These are phyloP conservation scores for Myathropa florea DNA, from an alignment of 2,888 invertebrate species.

Conservation along the genomic window DNA sequence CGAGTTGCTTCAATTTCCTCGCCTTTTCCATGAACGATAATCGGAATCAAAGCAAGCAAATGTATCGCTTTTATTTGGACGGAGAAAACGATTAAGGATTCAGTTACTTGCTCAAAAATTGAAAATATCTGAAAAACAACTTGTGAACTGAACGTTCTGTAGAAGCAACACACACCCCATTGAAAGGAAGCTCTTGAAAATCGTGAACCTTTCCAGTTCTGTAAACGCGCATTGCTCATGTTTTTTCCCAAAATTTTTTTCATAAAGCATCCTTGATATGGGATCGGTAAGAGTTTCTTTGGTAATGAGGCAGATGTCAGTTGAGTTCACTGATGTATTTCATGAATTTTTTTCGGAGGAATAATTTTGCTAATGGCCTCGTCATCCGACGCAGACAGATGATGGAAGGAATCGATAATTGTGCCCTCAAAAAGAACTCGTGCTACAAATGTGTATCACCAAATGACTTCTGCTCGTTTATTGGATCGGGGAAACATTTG, in stretches of 20 bases:
- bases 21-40: neutral
- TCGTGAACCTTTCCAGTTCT: neutral
- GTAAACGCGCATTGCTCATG: neutral
- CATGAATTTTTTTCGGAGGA: neutral
- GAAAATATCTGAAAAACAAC: neutral
- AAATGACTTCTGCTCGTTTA: too few species aligned
- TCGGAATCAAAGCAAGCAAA: neutral
- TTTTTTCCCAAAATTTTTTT: neutral
- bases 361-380: neutral
- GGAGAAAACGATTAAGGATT: neutral
- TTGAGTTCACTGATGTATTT: neutral
- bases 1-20: neutral
- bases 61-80: neutral
- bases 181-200: too few species aligned
- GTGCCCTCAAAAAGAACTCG: neutral
- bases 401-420: neutral
- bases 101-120: neutral
- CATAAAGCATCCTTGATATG: neutral
- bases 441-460: too few species aligned
- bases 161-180: fast-evolving
- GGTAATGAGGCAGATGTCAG: neutral
- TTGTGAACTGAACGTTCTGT: neutral
- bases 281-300: neutral
- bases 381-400: neutral
- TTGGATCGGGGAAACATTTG: neutral